Percentiles rank a stretch among this genome's conserved stretches.
Conservation (phyloP, 2,797 vertebrate species). For the Sebastes dallii region DNA sequence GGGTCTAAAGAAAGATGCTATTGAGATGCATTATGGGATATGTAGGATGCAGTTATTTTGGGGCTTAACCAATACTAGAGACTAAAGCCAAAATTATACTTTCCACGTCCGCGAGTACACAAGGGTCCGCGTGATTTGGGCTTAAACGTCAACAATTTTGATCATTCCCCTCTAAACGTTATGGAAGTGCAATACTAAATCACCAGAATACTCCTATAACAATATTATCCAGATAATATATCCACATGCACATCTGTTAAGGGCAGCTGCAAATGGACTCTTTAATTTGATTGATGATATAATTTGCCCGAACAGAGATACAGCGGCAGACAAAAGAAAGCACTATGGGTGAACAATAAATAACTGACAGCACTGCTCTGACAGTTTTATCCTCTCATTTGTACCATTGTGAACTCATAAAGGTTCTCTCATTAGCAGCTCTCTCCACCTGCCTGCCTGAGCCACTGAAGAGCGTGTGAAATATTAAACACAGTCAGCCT, state of each 20-base stretch:
- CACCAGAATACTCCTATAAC: background rate
- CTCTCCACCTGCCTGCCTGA: constrained; percentile 26
- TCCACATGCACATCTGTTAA: background rate
- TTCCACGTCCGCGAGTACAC: no score
- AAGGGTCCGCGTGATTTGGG: no score
- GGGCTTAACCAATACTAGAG: background rate
- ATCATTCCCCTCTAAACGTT: background rate
- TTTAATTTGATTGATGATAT: background rate
- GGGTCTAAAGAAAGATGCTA: background rate
- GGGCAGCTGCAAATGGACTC: background rate
- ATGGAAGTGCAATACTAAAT: background rate
- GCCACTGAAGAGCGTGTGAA: constrained; percentile 2
- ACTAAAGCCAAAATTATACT: background rate
- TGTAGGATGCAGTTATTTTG: background rate
- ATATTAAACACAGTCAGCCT: constrained; percentile 6
- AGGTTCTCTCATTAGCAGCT: constrained; percentile 17
- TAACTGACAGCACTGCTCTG: background rate
- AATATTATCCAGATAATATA: background rate
- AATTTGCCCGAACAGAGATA: background rate
- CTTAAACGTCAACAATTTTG: background rate
- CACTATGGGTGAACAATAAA: background rate
- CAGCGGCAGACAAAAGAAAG: background rate
- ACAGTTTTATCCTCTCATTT: constrained; percentile 32
- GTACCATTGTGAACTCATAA: constrained; percentile 6
- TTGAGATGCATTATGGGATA: background rate